Percentiles rank a stretch among this genome's conserved stretches.
These are phyloP conservation scores for Drosophila paramelanica DNA, from an alignment of 2,888 invertebrate genomes.

Conservation along the genomic window DNA sequence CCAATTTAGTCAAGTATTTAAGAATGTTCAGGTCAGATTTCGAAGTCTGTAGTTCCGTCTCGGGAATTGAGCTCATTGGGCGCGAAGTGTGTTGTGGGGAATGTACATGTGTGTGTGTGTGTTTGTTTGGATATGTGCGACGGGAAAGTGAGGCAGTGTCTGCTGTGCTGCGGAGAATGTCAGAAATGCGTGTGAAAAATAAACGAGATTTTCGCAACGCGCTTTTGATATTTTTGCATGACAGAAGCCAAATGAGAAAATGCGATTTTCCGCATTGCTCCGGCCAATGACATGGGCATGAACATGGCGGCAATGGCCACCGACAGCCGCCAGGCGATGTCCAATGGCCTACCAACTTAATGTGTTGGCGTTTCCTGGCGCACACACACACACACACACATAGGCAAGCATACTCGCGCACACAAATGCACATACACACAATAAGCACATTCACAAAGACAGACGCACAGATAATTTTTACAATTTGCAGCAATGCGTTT, in stretches of 20 bases:
- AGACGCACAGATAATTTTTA: constrained; percentile 72
- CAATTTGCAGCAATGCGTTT: constrained; percentile 80
- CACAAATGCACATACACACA: constrained; percentile 38
- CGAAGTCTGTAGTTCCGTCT: constrained; percentile 39
- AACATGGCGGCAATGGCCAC: constrained; percentile 64
- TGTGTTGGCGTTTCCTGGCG: constrained; percentile 75
- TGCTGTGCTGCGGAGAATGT: constrained; percentile 57
- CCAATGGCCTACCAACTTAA: constrained; percentile 74
- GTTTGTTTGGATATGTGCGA: constrained; percentile 15
- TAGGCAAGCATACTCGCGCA: constrained; percentile 22
- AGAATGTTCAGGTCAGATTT: constrained; percentile 32
- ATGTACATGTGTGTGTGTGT: not conserved
- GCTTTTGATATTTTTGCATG: constrained; percentile 79
- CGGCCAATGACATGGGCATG: constrained; percentile 77
- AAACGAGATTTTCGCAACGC: constrained; percentile 79
- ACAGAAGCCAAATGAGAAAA: constrained; percentile 80
- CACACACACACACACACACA: constrained; percentile 24
- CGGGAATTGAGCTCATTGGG: constrained; percentile 57
- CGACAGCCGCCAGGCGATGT: constrained; percentile 66
- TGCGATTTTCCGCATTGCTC: constrained; percentile 80
- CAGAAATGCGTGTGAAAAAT: constrained; percentile 79
- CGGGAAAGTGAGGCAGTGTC: constrained; percentile 18
- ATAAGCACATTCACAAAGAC: constrained; percentile 48
- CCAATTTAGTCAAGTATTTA: constrained; percentile 45
- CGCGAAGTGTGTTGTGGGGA: constrained; percentile 16